These are phyloP conservation scores for Paramormyrops kingsleyae DNA, from an alignment of 2,113 vertebrate species.

Conservation along the genomic window DNA sequence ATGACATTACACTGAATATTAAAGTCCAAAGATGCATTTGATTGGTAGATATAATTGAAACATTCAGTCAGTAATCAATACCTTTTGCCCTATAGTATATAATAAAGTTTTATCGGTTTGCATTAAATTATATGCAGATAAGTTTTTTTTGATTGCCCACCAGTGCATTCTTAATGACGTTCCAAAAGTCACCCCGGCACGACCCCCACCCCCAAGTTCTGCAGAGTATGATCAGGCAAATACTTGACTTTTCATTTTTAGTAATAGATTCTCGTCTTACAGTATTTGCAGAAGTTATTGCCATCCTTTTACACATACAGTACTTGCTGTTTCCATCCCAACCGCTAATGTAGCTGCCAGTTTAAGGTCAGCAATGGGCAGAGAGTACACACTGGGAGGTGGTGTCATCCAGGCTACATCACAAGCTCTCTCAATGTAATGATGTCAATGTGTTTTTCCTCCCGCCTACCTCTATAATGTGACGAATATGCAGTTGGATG, in stretches of 20 bases:
- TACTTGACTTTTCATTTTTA: neutral
- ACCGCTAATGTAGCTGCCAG: neutral
- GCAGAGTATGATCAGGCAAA: neutral
- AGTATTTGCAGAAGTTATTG: neutral
- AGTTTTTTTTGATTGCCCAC: neutral
- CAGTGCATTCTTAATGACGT: neutral
- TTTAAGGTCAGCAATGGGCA: neutral
- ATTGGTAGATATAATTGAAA: neutral
- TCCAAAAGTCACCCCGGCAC: neutral
- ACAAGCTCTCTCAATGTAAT: neutral
- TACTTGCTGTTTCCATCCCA: neutral
- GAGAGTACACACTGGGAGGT: neutral
- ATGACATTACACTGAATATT: neutral
- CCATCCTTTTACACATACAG: neutral
- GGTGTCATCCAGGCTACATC: neutral
- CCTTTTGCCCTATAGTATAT: neutral
- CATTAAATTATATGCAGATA: neutral
- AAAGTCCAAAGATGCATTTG: neutral
- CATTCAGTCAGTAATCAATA: neutral
- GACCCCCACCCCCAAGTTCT: neutral
- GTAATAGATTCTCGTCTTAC: neutral
- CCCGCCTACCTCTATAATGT: neutral
- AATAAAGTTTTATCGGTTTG: neutral
- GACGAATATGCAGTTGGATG: neutral
- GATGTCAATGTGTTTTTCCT: neutral